Base-by-base conservation (phyloP, 1,140 invertebrate genomes). In the Macrobrachium rosenbergii region DNA sequence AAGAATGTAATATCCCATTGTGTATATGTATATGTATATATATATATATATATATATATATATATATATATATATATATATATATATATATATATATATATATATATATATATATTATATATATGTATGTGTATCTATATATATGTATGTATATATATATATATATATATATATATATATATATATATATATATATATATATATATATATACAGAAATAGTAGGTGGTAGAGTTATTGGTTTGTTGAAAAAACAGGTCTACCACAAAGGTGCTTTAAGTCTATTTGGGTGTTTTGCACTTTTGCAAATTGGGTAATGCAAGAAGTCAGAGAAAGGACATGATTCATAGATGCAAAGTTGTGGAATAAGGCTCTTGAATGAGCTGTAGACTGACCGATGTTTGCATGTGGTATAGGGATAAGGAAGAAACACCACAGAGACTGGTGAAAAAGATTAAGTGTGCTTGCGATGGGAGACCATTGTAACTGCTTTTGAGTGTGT, bases 111-210 rank as follows among this genome's bases (percentile, higher is more conserved):
- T 67, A 67, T 67, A 67, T 37, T 67, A 67, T 67, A 67, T 67
- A 67, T 67, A 67, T n/a, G 8, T 21, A 69, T 67, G 8, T 12
- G 8, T 67, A 8, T 67, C 0, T 67, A 12, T 67, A 12, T 21
- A 23, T 69, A 21, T 21, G n/a, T 72, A 72, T 5, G 10, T 72
- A 23, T 72, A 23, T 23, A 72, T 72, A 23, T 69, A 69, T 69
- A 69, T 16, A 21, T 69, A 69, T 69, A 21, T 21, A 69, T 69
- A 69, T 21, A 69, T 69, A 69, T 69, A 69, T 69, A 69, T 69
- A 21, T 69, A 69, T 69, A 69, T 69, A 69, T 69, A 69, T 69
- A 69, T 69, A 69, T 69, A 69, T 69, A 69, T 69, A 69, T 69
- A 69, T 69, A 69, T 69, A 69, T 69, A n/a, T 69, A 69, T 69